Evolutionary conservation across 2,888 invertebrate species (phyloP).

Genomic region (Acanthopleura granulata): DNA sequence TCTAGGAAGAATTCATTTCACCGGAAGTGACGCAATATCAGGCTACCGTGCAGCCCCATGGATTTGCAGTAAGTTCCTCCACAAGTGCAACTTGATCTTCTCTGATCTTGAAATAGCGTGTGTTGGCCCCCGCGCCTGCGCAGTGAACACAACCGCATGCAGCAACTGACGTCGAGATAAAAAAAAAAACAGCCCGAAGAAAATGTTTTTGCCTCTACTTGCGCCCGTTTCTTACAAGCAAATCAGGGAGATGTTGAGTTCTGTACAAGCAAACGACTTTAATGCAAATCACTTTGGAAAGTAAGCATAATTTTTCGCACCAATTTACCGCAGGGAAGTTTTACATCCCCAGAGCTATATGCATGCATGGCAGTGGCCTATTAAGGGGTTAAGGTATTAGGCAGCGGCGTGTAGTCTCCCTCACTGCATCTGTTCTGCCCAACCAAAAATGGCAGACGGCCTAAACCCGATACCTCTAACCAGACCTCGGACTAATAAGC

Average conservation of each 20-base stretch:
- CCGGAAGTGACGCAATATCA: not conserved
- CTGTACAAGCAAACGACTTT: no score
- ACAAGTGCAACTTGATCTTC: not conserved
- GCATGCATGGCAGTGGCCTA: not conserved
- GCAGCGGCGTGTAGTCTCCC: not conserved
- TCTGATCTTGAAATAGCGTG: not conserved
- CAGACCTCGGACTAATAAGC: no score
- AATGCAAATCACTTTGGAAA: no score
- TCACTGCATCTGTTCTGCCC: not conserved
- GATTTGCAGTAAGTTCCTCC: not conserved
- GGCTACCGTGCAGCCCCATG: not conserved
- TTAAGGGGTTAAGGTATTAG: not conserved
- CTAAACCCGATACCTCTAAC: not conserved
- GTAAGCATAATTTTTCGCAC: no score
- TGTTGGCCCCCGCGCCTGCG: not conserved
- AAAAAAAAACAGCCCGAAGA: not conserved
- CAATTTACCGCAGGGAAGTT: no score
- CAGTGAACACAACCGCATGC: not conserved
- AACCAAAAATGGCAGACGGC: slow-evolving; percentile 7
- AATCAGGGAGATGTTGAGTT: not conserved
- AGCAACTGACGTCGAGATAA: not conserved
- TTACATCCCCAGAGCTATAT: no score
- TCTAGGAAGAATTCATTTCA: not conserved
- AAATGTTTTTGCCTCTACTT: not conserved
- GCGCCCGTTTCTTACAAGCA: not conserved